Conservation (phyloP, 2,113 vertebrate genomes). For the Xyrauchen texanus region DNA sequence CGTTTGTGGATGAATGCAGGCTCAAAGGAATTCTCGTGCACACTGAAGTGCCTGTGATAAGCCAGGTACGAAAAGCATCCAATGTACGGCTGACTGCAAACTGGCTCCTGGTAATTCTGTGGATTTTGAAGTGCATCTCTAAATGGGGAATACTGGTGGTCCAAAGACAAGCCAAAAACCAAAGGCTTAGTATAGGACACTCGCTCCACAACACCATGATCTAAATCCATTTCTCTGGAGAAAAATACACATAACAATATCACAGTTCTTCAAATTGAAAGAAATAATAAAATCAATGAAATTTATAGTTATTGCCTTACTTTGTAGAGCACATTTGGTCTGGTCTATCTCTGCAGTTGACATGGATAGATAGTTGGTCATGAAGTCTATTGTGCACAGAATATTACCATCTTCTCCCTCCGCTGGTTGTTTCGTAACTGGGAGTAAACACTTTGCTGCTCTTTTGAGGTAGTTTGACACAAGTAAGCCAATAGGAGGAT, state of each 20-base stretch:
- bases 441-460: neutral
- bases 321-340: neutral
- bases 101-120: conserved; percentile 64
- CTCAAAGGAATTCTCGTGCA: conserved; percentile 80
- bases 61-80: conserved; percentile 72
- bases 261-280: neutral
- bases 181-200: conserved; percentile 62
- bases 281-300: neutral
- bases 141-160: conserved; percentile 55
- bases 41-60: conserved; percentile 70
- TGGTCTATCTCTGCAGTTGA: neutral
- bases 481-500: neutral
- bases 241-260: neutral
- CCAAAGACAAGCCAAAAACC: conserved; percentile 60
- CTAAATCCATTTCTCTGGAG: conserved; percentile 47
- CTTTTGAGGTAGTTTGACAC: neutral
- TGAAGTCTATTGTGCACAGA: neutral
- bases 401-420: neutral
- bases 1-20: conserved; percentile 88
- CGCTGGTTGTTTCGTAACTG: neutral
- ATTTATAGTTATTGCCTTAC: neutral
- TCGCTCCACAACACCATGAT: conserved; percentile 61
- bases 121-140: conserved; percentile 69
- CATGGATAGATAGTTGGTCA: neutral
- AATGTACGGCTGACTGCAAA: conserved; percentile 58